Conservation (phyloP, 2,888 invertebrate species). For the Lacanobia wlatinum region DNA sequence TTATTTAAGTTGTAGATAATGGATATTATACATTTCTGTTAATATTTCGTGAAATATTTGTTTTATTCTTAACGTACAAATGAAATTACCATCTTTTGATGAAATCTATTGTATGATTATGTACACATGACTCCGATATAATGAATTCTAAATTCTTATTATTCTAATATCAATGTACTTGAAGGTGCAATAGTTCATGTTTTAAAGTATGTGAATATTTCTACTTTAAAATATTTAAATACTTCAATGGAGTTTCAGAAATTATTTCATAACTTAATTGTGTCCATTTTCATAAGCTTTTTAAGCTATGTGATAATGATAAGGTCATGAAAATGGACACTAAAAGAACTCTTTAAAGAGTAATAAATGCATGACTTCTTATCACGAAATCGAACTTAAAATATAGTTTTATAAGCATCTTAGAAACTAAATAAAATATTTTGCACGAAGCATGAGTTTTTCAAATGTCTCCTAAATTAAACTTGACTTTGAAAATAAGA, state of each 20-base stretch:
- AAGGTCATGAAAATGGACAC: constrained; percentile 75
- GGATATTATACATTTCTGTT: constrained; percentile 65
- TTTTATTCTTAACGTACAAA: constrained; percentile 54
- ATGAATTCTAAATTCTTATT: neutral
- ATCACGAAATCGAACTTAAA: constrained; percentile 24
- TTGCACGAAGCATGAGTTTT: neutral
- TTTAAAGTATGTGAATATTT: constrained; percentile 34
- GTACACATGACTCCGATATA: constrained; percentile 30
- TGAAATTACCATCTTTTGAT: neutral
- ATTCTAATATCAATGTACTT: constrained; percentile 24
- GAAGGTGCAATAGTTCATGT: constrained; percentile 19
- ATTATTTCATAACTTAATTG: constrained; percentile 2
- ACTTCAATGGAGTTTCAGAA: constrained; percentile 11
- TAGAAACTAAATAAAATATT: constrained; percentile 23
- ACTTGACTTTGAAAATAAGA: neutral
- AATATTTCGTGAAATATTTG: constrained; percentile 35
- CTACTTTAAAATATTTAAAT: constrained; percentile 16
- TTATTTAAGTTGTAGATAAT: constrained; percentile 82
- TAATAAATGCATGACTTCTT: constrained; percentile 67
- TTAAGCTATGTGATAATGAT: constrained; percentile 8
- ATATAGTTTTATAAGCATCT: constrained; percentile 5
- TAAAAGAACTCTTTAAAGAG: constrained; percentile 31
- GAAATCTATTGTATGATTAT: constrained; percentile 2
- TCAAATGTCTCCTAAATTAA: neutral
- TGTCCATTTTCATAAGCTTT: constrained; percentile 74